Evolutionary conservation across 2,888 invertebrate genomes (phyloP).

Genomic region (Sussaba pulchella): DNA sequence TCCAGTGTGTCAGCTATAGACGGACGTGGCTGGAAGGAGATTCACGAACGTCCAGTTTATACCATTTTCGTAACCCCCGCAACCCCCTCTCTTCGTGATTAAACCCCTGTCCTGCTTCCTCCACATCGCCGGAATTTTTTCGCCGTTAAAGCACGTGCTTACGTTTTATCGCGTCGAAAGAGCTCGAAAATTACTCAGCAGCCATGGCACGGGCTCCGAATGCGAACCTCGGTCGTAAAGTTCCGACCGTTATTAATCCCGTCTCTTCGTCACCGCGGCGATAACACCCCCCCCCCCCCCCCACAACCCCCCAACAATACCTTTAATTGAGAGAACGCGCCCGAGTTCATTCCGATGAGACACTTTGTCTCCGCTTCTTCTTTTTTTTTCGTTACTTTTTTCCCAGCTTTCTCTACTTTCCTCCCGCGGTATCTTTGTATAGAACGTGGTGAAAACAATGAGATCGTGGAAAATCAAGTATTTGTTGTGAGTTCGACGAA

Average conservation of each 20-base stretch:
- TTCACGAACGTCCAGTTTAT: not conserved
- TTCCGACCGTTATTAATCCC: slow-evolving; percentile 2
- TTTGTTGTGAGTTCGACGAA: slow-evolving; percentile 31
- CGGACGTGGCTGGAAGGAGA: not conserved
- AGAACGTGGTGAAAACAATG: slow-evolving; percentile 10
- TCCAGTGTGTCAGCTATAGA: not conserved
- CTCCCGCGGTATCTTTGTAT: not conserved
- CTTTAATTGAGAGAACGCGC: too few relatives aligned
- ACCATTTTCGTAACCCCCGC: not conserved
- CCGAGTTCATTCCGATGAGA: not conserved
- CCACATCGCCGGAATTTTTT: not conserved
- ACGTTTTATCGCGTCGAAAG: slow-evolving; percentile 1
- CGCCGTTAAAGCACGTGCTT: not conserved
- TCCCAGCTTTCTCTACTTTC: not conserved
- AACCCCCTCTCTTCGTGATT: not conserved
- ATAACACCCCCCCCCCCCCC: too few relatives aligned
- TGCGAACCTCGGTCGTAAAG: slow-evolving; percentile 13
- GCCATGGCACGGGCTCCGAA: not conserved
- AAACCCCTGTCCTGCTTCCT: too few relatives aligned
- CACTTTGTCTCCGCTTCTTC: not conserved
- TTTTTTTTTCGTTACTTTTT: not conserved
- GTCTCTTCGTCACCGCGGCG: not conserved
- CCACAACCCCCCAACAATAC: too few relatives aligned
- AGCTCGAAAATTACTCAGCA: slow-evolving; percentile 5
- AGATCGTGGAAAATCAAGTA: slow-evolving; percentile 6